Percentiles rank a stretch among this genome's conserved stretches.
phyloP scores from a whole-genome alignment of 2,113 vertebrate genomes.

The Bambusicola thoracicus region DNA sequence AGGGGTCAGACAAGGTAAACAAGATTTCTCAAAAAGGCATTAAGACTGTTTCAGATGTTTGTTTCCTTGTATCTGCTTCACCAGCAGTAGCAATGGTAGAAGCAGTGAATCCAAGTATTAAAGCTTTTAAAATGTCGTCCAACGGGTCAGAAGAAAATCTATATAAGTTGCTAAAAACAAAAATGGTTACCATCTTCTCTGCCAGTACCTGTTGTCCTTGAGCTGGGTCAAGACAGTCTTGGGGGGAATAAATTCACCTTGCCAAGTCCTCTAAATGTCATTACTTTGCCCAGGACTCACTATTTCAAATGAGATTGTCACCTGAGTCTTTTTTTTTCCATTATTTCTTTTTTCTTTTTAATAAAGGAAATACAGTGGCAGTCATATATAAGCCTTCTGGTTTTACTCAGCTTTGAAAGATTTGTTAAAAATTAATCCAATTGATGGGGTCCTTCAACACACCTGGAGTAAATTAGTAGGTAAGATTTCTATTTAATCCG shows the following conservation, averaged over 20 bases:
- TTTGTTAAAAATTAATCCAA: neutral
- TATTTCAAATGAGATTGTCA: neutral
- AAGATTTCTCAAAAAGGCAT: neutral
- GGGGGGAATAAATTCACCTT: neutral
- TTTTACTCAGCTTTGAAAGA: neutral
- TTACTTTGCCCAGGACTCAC: neutral
- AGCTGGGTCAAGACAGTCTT: neutral
- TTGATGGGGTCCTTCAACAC: neutral
- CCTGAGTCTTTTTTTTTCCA: neutral
- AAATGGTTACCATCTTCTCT: accelerated
- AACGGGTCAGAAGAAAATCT: neutral
- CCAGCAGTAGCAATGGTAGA: neutral
- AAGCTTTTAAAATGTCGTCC: neutral
- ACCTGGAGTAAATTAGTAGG: neutral
- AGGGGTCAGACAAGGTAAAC: neutral
- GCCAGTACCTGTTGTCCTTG: neutral
- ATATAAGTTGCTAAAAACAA: neutral
- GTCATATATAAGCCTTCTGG: neutral
- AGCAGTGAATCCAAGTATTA: neutral
- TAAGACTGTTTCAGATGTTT: neutral
- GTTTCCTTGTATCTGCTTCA: neutral
- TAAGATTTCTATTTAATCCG: neutral
- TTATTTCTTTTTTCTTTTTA: neutral
- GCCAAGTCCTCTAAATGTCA: neutral
- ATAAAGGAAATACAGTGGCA: neutral